Evolutionary conservation across 2,113 vertebrate genomes (phyloP).

Genomic region (Candoia aspera): DNA sequence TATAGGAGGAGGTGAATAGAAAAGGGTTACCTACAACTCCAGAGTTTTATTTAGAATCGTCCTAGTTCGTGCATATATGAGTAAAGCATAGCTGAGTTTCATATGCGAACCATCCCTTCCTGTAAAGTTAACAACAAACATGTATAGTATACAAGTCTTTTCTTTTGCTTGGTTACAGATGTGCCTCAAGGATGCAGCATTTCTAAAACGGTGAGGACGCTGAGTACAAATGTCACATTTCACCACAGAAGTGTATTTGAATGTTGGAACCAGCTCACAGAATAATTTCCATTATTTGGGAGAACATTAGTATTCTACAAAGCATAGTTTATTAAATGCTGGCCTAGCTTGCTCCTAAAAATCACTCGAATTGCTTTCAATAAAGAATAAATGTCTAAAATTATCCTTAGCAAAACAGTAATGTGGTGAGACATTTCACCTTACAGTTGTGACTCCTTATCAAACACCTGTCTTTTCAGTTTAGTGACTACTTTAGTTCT

Average conservation of each 20-base stretch:
- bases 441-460: too few relatives aligned
- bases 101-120: not conserved
- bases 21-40: not conserved
- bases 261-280: not conserved
- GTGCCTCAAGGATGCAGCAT: slow-evolving; percentile 85
- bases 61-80: not conserved
- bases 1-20: not conserved
- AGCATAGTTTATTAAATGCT: too few relatives aligned
- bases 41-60: not conserved
- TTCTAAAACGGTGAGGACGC: slow-evolving; percentile 82
- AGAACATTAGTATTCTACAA: too few relatives aligned
- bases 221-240: not conserved
- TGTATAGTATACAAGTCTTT: not conserved
- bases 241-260: not conserved
- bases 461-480: too few relatives aligned
- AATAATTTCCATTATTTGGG: too few relatives aligned
- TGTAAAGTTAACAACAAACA: not conserved
- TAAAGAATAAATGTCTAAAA: too few relatives aligned
- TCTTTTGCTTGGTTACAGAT: slow-evolving; percentile 75
- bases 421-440: too few relatives aligned
- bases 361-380: too few relatives aligned
- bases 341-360: too few relatives aligned
- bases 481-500: too few relatives aligned
- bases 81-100: not conserved
- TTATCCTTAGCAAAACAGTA: too few relatives aligned